A percentile compares a stretch with the other conserved stretches of the same genome.
These are phyloP conservation scores for Polymixis lichenea DNA, from an alignment of 2,888 invertebrate species.

Conservation along the genomic window DNA sequence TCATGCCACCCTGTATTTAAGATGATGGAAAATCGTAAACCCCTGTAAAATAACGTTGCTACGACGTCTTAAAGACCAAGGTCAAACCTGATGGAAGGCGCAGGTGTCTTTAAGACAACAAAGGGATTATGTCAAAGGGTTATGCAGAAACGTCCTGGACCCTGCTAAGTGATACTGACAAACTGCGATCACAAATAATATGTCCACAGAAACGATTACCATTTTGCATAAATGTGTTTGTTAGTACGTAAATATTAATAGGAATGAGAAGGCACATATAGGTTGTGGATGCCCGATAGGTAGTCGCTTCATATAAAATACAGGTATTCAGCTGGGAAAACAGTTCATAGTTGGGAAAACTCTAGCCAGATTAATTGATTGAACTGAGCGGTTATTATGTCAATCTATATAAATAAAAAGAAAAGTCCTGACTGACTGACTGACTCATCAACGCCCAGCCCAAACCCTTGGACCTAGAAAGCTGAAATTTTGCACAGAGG, in stretches of 20 bases:
- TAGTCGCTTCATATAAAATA: too few species aligned
- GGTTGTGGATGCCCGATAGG: neutral
- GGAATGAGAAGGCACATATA: neutral
- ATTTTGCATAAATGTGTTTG: neutral
- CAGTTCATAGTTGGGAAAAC: neutral
- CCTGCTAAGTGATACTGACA: conserved; percentile 4
- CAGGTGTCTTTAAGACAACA: conserved; percentile 28
- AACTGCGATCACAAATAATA: neutral
- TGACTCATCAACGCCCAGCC: too few species aligned
- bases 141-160: neutral
- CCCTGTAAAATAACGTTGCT: neutral
- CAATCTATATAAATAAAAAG: too few species aligned
- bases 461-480: too few species aligned
- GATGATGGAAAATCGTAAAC: conserved; percentile 12
- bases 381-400: neutral
- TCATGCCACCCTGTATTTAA: neutral
- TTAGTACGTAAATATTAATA: neutral
- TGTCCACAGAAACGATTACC: neutral
- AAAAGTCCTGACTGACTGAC: too few species aligned
- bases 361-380: neutral
- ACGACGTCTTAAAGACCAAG: conserved; percentile 5
- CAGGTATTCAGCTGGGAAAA: neutral
- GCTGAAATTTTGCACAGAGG: too few species aligned
- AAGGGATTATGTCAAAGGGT: conserved; percentile 1
- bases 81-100: neutral